Evolutionary conservation across 2,797 vertebrate genomes (phyloP).

Genomic region (Pantherophis vulpinus): DNA sequence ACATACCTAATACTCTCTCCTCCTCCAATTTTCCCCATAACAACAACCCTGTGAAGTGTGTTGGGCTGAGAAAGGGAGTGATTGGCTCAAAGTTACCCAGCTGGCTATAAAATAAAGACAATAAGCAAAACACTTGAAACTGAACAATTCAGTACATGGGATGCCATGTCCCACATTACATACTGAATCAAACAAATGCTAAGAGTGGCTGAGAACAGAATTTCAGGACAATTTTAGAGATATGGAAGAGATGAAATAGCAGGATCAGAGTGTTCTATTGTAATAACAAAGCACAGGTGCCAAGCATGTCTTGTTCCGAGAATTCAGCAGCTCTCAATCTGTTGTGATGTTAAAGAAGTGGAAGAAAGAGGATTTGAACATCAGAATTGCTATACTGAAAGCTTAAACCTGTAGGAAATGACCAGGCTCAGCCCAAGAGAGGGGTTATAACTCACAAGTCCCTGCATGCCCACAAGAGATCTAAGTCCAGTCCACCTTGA

Average conservation of each 20-base stretch:
- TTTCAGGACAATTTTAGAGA: not conserved
- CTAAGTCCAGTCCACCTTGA: not conserved
- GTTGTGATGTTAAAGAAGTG: not conserved
- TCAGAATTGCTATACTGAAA: not conserved
- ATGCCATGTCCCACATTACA: slow-evolving; percentile 29
- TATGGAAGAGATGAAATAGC: not conserved
- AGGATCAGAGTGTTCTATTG: not conserved
- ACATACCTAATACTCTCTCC: not conserved
- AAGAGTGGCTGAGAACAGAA: not conserved
- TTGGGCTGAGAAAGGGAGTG: not conserved
- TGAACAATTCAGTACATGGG: slow-evolving; percentile 21
- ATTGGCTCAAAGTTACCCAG: not conserved
- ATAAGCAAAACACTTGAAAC: slow-evolving; percentile 28
- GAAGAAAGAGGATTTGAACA: not conserved
- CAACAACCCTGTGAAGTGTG: not conserved
- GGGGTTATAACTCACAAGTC: not conserved
- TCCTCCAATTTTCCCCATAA: not conserved
- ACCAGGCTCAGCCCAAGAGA: not conserved
- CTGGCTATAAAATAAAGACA: not conserved
- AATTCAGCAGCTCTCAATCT: not conserved
- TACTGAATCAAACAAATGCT: slow-evolving; percentile 12
- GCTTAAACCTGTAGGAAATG: not conserved
- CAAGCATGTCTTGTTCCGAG: not conserved
- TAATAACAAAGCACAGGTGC: not conserved
- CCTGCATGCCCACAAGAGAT: not conserved